Base-by-base conservation (phyloP, 1,140 invertebrate genomes). In the Dysdera silvatica region DNA sequence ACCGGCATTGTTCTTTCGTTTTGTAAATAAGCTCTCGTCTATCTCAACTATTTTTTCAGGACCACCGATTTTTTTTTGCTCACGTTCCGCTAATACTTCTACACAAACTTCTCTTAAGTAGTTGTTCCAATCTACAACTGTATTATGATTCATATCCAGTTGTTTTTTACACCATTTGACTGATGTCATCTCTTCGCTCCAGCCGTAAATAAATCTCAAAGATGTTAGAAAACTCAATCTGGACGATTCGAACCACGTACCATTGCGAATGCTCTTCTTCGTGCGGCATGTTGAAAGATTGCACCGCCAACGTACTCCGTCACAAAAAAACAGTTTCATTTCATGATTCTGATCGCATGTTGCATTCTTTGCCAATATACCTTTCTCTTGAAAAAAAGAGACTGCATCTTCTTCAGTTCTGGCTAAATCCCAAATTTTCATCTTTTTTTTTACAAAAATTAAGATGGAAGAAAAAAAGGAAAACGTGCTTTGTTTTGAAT, bases 121-220 rank as follows among this genome's bases (percentile, higher is more conserved):
- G n/a, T 51, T 60, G 24, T 60, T 60, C 45, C 45, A 51, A 20
- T 49, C 43, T 26, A 60, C 32, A 47, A 43, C n/a, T n/a, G 32
- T 61, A 23, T 14, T 20, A 28, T 32, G 10, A 37, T 0, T 31
- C 1, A 61, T 31, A n/a, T 54, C 33, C 18, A 53, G 47, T 26
- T 61, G n/a, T 10, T 53, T 33, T 47, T 52, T 4, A 35, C 48
- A 52, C 2, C 31, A 40, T 47, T 61, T 41, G 35, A 54, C 23
- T 32, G 59, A 61, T 3, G 59, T 61, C 33, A 60, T 23, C 35
- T 60, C 58, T 6, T 51, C 12, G 14, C 23, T 8, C 23, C 45
- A 60, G 29, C 47, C 2, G 40, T 60, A 60, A 53, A 51, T 60
- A 52, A 60, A 60, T 23, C 45, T 2, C 24, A 35, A 16, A 26